Evolutionary conservation across 2,113 vertebrate genomes (phyloP).

Genomic region (Actinemys pallida): DNA sequence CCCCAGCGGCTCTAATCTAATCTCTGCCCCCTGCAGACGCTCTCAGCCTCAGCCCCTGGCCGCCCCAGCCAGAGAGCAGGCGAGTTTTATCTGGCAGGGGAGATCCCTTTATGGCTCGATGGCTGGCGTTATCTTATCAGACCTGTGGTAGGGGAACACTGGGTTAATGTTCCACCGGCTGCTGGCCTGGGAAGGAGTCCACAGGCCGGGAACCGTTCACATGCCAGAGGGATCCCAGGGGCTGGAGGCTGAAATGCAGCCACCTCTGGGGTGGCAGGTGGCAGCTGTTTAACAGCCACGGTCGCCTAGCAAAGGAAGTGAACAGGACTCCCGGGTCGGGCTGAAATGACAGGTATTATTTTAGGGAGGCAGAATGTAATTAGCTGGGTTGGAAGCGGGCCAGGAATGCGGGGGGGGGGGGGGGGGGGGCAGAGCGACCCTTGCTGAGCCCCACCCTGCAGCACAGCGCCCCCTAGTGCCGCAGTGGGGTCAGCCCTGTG

Average conservation of each 20-base stretch:
- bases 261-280: background rate
- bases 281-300: background rate
- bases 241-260: background rate
- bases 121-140: background rate
- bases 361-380: background rate
- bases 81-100: background rate
- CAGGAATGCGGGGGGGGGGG: background rate
- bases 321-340: background rate
- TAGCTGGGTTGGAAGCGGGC: background rate
- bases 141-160: background rate
- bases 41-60: background rate
- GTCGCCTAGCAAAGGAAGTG: background rate
- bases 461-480: too few relatives aligned
- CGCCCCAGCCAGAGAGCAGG: background rate
- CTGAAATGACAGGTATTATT: background rate
- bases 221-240: background rate
- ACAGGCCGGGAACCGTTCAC: background rate
- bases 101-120: background rate
- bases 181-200: background rate
- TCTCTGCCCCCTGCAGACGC: background rate
- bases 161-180: background rate
- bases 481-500: too few relatives aligned
- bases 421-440: rapidly evolving
- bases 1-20: background rate
- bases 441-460: too few relatives aligned